These are phyloP conservation scores for Lagocephalus sceleratus DNA, from an alignment of 2,797 vertebrate genomes.

Conservation along the genomic window DNA sequence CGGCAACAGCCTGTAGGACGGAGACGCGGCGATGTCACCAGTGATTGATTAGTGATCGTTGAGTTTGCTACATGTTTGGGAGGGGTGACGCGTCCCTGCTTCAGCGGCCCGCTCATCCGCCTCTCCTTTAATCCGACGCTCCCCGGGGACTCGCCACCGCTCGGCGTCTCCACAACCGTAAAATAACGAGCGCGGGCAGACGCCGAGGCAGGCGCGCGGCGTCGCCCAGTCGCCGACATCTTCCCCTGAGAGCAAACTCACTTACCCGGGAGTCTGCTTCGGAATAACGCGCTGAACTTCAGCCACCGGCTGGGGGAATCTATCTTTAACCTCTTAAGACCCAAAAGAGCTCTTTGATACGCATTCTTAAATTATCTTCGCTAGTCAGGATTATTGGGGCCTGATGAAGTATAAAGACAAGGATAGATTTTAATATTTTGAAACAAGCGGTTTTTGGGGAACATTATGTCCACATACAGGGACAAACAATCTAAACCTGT, in stretches of 20 bases:
- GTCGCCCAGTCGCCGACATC: conserved; percentile 34
- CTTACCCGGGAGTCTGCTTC: conserved; percentile 28
- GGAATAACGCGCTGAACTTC: background rate
- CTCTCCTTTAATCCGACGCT: conserved; percentile 54
- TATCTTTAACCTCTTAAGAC: no score
- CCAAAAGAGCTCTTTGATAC: no score
- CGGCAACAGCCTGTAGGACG: background rate
- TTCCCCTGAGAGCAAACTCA: conserved; percentile 31
- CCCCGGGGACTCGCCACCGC: conserved; percentile 42
- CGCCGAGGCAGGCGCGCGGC: conserved; percentile 61
- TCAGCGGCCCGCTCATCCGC: conserved; percentile 29
- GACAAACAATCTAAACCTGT: no score
- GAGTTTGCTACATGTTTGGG: conserved; percentile 37
- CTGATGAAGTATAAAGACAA: no score
- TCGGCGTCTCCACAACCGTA: conserved; percentile 49
- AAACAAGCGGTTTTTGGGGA: no score
- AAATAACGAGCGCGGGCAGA: conserved; percentile 54
- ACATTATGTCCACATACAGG: no score
- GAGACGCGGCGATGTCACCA: conserved; percentile 17
- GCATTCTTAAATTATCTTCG: no score
- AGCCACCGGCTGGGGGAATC: no score
- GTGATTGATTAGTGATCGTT: conserved; percentile 48
- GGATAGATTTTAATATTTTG: no score
- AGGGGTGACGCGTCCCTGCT: conserved; percentile 26
- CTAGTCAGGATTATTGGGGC: no score